phyloP scores from a whole-genome alignment of 1,140 invertebrate genomes.

The Brachionus rotundiformis region DNA sequence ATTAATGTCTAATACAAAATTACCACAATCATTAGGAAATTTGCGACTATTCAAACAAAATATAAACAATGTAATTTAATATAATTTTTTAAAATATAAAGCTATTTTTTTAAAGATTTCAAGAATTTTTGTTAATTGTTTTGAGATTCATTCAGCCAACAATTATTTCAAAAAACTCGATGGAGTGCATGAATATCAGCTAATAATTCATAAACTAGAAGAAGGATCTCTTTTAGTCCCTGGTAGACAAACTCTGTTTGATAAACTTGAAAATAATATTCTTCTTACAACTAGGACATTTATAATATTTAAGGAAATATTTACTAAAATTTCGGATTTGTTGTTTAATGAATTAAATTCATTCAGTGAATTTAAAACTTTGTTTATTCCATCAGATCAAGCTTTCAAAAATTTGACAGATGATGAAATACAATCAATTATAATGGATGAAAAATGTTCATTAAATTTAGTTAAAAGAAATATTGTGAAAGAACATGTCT shows the following conservation, averaged over 20 bases:
- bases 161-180: not conserved
- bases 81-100: not conserved
- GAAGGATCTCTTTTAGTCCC: not conserved
- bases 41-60: not conserved
- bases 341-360: not conserved
- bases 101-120: not conserved
- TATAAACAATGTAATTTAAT: not conserved
- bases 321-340: not conserved
- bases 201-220: conserved; percentile 17
- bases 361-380: not conserved
- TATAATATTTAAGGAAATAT: conserved; percentile 7
- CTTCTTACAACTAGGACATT: not conserved
- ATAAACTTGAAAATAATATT: not conserved
- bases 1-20: not conserved
- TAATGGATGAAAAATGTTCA: not conserved
- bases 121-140: not conserved
- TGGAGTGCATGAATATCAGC: not conserved
- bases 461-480: not conserved
- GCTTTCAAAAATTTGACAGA: not conserved
- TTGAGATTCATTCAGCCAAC: not conserved
- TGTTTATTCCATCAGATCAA: conserved; percentile 18
- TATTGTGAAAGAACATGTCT: not conserved
- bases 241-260: not conserved
- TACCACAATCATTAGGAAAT: not conserved
- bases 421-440: conserved; percentile 12